Conservation (phyloP, 2,888 invertebrate genomes). For the Meghimatium bilineatum region DNA sequence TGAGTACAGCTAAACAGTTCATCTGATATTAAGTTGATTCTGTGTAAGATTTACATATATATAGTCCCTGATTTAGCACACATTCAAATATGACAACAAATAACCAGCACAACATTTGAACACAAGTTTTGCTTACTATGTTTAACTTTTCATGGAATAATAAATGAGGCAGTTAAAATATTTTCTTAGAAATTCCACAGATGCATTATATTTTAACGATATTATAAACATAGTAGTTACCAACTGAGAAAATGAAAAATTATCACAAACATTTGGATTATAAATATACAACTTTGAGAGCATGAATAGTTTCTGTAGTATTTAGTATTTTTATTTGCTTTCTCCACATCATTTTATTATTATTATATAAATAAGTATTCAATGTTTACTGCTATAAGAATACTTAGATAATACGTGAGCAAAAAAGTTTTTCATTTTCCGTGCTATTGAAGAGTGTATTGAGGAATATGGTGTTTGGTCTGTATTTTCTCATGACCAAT, state of each 20-base stretch:
- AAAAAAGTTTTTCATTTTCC: not conserved
- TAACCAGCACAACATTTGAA: not conserved
- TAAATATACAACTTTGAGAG: not conserved
- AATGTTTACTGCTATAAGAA: too few relatives aligned
- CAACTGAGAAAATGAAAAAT: not conserved
- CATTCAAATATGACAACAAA: not conserved
- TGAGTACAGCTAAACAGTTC: not conserved
- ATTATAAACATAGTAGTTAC: not conserved
- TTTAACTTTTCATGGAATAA: not conserved
- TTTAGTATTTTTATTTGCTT: too few relatives aligned
- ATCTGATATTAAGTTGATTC: not conserved
- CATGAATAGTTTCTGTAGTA: not conserved
- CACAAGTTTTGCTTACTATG: not conserved
- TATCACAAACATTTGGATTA: conserved; percentile 6
- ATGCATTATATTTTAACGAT: not conserved
- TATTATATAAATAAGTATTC: too few relatives aligned
- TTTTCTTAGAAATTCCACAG: not conserved
- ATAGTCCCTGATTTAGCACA: conserved; percentile 21
- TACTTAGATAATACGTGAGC: too few relatives aligned
- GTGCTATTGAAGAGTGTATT: too few relatives aligned
- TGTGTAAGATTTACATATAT: not conserved
- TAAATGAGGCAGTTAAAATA: not conserved
- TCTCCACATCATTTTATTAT: too few relatives aligned
- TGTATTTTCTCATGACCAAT: too few relatives aligned
- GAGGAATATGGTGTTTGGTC: too few relatives aligned